Evolutionary conservation across 2,113 vertebrate species (phyloP).

Genomic region (Phycodurus eques): DNA sequence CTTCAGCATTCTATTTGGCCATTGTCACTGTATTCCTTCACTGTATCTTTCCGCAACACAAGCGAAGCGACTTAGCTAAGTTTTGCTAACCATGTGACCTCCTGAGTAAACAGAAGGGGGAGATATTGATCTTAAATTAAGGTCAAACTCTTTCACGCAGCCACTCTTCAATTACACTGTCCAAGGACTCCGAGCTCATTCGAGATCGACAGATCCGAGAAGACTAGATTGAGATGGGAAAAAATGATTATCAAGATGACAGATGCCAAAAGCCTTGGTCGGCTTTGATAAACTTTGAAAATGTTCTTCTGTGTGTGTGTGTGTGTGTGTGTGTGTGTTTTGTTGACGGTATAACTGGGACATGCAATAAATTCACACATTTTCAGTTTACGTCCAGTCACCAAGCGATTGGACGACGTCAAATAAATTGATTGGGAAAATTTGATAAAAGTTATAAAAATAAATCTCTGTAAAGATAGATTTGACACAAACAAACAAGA

Average conservation of each 20-base stretch:
- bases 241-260: slow-evolving; percentile 53
- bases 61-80: slow-evolving; percentile 50
- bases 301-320: background rate
- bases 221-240: slow-evolving; percentile 41
- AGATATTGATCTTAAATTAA: slow-evolving; percentile 64
- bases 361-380: background rate
- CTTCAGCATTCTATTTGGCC: slow-evolving; percentile 1
- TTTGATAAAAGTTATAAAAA: background rate
- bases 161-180: slow-evolving; percentile 31
- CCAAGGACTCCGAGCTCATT: slow-evolving; percentile 41
- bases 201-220: slow-evolving; percentile 48
- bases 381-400: background rate
- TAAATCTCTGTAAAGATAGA: background rate
- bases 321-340: background rate
- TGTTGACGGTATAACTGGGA: background rate
- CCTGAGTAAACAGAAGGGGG: slow-evolving; percentile 45
- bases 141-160: slow-evolving; percentile 34
- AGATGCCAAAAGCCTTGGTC: slow-evolving; percentile 35
- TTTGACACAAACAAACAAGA: background rate
- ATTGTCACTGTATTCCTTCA: slow-evolving; percentile 21
- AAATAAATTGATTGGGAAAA: background rate
- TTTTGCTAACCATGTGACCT: slow-evolving; percentile 53
- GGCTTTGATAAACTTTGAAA: slow-evolving; percentile 48
- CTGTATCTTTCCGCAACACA: slow-evolving; percentile 28
- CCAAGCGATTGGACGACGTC: background rate